These are phyloP conservation scores for Drepanosiphum platanoidis DNA, from an alignment of 2,888 invertebrate genomes.

Conservation along the genomic window DNA sequence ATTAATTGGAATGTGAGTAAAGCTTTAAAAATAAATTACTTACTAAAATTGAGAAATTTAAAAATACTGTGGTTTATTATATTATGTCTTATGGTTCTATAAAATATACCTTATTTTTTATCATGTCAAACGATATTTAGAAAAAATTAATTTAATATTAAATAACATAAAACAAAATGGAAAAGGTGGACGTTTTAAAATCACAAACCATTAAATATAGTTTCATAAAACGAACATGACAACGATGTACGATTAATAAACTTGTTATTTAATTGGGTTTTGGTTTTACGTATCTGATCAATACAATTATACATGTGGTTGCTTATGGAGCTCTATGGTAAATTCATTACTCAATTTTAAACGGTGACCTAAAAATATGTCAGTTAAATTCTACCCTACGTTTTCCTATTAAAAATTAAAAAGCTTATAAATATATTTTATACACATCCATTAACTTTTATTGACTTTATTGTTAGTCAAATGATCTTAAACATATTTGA, in stretches of 20 bases:
- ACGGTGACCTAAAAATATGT: not conserved
- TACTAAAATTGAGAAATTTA: not conserved
- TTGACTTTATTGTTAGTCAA: not conserved
- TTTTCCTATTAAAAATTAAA: not conserved
- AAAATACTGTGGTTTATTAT: not conserved
- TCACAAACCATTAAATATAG: constrained; percentile 30
- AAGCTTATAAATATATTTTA: not conserved
- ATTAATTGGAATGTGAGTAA: not conserved
- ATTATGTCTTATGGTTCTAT: not conserved
- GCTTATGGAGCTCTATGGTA: not conserved
- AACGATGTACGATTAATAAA: constrained; percentile 30
- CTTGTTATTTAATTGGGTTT: constrained; percentile 30
- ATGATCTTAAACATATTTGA: not conserved
- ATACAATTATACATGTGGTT: not conserved
- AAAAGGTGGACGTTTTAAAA: not conserved
- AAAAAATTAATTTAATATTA: not conserved
- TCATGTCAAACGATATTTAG: not conserved
- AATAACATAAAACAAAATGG: not conserved
- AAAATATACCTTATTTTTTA: not conserved
- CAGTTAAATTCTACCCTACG: not conserved
- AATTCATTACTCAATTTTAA: constrained; percentile 20
- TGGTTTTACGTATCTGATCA: constrained; percentile 23
- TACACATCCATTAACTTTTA: not conserved
- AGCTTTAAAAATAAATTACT: not conserved
- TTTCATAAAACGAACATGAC: constrained; percentile 9